Evolutionary conservation across 2,113 vertebrate species (phyloP).

Genomic region (Theristicus caerulescens): DNA sequence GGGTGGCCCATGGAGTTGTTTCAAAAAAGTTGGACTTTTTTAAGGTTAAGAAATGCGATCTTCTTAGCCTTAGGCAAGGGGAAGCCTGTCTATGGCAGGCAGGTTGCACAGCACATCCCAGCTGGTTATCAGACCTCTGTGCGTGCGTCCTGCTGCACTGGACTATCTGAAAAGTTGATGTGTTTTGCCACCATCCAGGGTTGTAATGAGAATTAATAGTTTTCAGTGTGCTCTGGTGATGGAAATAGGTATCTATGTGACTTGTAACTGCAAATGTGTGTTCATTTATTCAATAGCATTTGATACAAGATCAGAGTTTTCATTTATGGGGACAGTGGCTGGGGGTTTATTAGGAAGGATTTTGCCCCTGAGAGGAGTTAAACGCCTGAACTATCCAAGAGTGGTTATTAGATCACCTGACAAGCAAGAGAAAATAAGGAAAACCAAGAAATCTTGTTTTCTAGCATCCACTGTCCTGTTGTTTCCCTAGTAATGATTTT

Average conservation of each 20-base stretch:
- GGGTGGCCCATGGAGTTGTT: background rate
- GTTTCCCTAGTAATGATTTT: background rate
- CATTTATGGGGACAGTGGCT: background rate
- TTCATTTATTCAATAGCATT: background rate
- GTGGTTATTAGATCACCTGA: background rate
- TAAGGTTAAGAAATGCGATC: background rate
- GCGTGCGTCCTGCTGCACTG: rapidly evolving
- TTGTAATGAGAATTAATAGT: background rate
- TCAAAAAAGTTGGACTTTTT: background rate
- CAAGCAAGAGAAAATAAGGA: background rate
- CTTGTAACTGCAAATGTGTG: background rate
- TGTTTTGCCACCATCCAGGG: background rate
- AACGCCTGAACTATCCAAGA: background rate
- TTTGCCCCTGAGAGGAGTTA: background rate
- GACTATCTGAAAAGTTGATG: background rate
- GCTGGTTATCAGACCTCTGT: background rate
- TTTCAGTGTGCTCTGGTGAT: background rate
- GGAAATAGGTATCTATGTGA: background rate
- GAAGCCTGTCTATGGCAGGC: background rate
- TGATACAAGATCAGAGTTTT: background rate
- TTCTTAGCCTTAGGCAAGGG: background rate
- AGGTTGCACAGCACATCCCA: background rate
- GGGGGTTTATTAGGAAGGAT: background rate
- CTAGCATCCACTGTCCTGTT: background rate
- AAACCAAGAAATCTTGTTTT: background rate